These are phyloP conservation scores for Tragelaphus imberbis DNA, from an alignment of 2,113 vertebrate species.

Conservation along the genomic window DNA sequence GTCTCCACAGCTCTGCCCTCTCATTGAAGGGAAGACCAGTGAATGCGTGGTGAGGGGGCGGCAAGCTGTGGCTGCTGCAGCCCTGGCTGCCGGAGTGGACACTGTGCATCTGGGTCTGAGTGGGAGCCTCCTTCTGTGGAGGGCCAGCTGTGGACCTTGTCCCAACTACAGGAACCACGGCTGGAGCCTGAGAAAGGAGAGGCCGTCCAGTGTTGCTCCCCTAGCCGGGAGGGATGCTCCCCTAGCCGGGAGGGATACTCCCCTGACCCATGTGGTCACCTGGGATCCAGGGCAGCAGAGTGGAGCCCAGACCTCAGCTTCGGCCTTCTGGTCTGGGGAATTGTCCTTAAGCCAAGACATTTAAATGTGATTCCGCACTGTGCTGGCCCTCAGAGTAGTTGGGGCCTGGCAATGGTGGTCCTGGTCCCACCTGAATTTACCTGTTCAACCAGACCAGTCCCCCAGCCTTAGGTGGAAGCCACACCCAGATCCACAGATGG, in stretches of 20 bases:
- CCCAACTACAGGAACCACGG: not conserved
- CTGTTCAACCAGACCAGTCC: not conserved
- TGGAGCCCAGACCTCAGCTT: not conserved
- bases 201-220: accelerated
- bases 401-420: not conserved
- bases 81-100: not conserved
- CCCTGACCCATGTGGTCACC: not conserved
- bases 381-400: not conserved
- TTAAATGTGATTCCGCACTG: no score
- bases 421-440: not conserved
- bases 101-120: not conserved
- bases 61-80: not conserved
- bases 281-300: not conserved
- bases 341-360: not conserved
- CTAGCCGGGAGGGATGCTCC: not conserved
- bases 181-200: not conserved
- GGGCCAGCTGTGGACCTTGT: not conserved
- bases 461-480: not conserved
- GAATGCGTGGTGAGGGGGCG: not conserved
- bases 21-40: not conserved
- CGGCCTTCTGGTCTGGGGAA: not conserved
- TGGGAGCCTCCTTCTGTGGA: not conserved
- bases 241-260: not conserved
- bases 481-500: not conserved
- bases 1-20: not conserved